Percentiles rank a stretch among this genome's conserved stretches.
Evolutionary conservation across 2,888 invertebrate species (phyloP).

Genomic region (Archips crataeganus): DNA sequence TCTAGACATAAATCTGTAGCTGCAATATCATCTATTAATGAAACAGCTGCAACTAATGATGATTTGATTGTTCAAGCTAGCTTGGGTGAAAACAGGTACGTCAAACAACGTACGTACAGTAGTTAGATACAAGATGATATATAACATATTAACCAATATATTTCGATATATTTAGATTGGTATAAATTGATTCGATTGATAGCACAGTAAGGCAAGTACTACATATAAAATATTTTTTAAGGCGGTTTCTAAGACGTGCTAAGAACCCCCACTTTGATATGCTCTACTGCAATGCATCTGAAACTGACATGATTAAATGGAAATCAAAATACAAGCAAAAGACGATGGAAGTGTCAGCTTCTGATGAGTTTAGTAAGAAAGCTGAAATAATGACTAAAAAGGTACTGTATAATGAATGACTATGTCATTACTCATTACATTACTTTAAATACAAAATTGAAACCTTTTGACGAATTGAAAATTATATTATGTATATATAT

Average conservation of each 20-base stretch:
- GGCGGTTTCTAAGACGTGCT: constrained; percentile 12
- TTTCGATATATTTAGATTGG: too few relatives aligned
- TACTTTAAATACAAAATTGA: too few relatives aligned
- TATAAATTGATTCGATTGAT: too few relatives aligned
- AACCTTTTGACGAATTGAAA: too few relatives aligned
- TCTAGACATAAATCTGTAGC: constrained; percentile 45
- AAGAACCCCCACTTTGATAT: constrained; percentile 74
- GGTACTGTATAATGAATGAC: constrained; percentile 46
- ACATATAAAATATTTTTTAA: neutral
- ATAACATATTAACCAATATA: too few relatives aligned
- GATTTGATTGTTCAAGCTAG: constrained; percentile 64
- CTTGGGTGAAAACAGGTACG: constrained; percentile 44
- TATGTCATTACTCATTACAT: too few relatives aligned
- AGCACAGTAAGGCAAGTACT: too few relatives aligned
- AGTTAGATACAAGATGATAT: too few relatives aligned
- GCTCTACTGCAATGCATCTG: constrained; percentile 76
- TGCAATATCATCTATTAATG: constrained; percentile 44
- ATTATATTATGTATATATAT: too few relatives aligned
- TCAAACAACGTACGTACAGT: constrained; percentile 4
- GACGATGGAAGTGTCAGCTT: constrained; percentile 74
- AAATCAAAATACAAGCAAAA: constrained; percentile 79
- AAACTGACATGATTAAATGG: constrained; percentile 83
- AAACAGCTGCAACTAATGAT: constrained; percentile 55
- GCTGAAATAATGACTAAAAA: constrained; percentile 77
- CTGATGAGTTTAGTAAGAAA: constrained; percentile 79